Percentiles rank a stretch among this genome's conserved stretches.
phyloP scores from a whole-genome alignment of 2,113 vertebrate genomes.

The Zosterops pallidus region DNA sequence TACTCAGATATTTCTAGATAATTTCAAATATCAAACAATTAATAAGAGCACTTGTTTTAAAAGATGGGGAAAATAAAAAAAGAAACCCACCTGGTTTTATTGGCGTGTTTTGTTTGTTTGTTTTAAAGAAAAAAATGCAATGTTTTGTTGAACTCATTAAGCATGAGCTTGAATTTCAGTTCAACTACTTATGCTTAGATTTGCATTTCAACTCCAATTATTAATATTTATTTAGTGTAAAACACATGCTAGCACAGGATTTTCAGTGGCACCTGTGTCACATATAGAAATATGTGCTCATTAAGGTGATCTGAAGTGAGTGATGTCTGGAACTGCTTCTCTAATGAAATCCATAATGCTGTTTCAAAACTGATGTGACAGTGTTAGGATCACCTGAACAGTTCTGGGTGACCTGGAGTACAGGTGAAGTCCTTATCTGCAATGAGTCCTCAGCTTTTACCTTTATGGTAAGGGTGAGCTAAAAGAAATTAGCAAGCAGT shows the following conservation, averaged over 20 bases:
- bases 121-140: not conserved
- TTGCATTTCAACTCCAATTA: not conserved
- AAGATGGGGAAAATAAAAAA: not conserved
- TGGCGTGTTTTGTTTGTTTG: not conserved
- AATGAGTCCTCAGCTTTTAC: not conserved
- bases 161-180: not conserved
- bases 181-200: not conserved
- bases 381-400: not conserved
- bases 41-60: not conserved
- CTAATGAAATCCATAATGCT: not conserved
- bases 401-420: not conserved
- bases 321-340: not conserved
- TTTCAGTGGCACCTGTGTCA: not conserved
- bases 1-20: not conserved
- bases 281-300: not conserved
- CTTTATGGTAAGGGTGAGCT: not conserved
- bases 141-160: not conserved
- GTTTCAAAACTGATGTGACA: not conserved
- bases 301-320: not conserved
- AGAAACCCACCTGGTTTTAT: not conserved
- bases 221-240: not conserved
- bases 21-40: not conserved
- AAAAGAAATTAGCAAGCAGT: not conserved
- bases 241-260: not conserved
- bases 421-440: not conserved